Evolutionary conservation across 2,888 invertebrate genomes (phyloP).

Genomic region (Quadroppia sp.): DNA sequence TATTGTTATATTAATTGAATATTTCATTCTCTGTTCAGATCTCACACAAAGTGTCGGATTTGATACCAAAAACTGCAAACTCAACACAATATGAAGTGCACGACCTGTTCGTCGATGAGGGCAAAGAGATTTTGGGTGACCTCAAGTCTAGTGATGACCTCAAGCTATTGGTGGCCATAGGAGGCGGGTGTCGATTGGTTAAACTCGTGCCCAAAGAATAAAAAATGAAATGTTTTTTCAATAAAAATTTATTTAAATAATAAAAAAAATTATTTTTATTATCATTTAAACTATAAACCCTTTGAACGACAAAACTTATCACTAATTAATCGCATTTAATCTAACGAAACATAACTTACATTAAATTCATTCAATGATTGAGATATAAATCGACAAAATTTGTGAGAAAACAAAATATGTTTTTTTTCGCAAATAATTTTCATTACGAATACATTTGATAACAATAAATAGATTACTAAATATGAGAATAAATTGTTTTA

Average conservation of each 20-base stretch:
- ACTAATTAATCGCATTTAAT: no score
- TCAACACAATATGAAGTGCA: slow-evolving; percentile 12
- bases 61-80: slow-evolving; percentile 7
- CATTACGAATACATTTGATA: no score
- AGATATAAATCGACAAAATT: no score
- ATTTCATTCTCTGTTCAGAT: slow-evolving; percentile 10
- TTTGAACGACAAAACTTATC: no score
- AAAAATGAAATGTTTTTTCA: neutral
- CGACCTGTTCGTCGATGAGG: slow-evolving; percentile 16
- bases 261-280: no score
- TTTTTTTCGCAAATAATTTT: no score
- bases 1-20: neutral
- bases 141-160: slow-evolving; percentile 10
- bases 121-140: neutral
- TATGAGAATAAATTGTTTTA: no score
- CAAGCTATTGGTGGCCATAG: neutral
- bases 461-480: no score
- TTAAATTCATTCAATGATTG: no score
- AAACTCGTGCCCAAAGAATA: slow-evolving; percentile 29
- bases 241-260: neutral
- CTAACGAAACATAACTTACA: no score
- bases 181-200: slow-evolving; percentile 27
- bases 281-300: no score
- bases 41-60: slow-evolving; percentile 33
- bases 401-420: no score